Evolutionary conservation across 2,888 invertebrate genomes (phyloP), one percentile per base, ranked within the genome.

Genomic region (Cordylochernes scorpioides): DNA sequence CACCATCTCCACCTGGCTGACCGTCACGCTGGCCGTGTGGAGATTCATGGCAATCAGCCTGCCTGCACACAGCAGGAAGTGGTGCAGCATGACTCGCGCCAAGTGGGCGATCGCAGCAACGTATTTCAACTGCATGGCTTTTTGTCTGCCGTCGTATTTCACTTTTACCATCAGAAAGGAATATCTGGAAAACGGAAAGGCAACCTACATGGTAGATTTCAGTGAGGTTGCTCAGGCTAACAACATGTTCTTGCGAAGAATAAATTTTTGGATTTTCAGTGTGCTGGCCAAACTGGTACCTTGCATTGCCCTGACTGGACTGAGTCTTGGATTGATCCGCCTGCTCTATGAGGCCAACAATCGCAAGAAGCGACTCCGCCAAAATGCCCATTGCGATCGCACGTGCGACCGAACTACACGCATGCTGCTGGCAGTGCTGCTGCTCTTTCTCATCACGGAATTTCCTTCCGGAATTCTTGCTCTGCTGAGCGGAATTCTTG

Each of bases 1-100:
- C 52, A 84, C 86, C 2, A 74, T 84, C 38, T 80, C 84, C 2
- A 84, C 84, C 42, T 84, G 78, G 67, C 54, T 88, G 42, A 88
- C 88, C 0, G 73, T 88, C 3, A 73, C 75, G 1, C 54, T 91
- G 35, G 88, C 88, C 1, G 70, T 86, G 9, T 91, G 88, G 77
- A 63, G 88, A 40, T 31, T 48, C 46, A 65, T 82, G 30, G 73
- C 74, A 10, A 68, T 80, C 32, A 75, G 71, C 24, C 38, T 38
- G 24, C 42, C 40, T 2, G 33, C 35, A n/a, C 21, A 25, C 14
- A 35, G 33, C 25, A 31, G 29, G 17, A 27, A 21, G n/a, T 32
- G 29, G 28, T 84, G 82, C 48, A 72, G 65, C 45, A 68, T 71
- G 58, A 59, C 60, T 30, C 66, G 72, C 38, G 80, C 80, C 1